phyloP scores from a whole-genome alignment of 2,797 vertebrate genomes.

The Cynopterus sphinx region DNA sequence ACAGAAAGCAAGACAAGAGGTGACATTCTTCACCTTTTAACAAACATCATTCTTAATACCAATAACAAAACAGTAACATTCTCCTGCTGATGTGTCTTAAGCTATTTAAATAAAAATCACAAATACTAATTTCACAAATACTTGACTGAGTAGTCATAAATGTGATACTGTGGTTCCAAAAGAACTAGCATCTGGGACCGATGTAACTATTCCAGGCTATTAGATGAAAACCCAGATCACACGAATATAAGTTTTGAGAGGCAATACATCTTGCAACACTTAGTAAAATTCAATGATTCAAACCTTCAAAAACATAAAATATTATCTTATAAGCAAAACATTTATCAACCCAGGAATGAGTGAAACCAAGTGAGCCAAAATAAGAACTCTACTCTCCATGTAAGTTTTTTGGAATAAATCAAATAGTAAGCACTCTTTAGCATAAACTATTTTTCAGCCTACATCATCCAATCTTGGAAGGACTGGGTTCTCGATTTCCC shows the following conservation, averaged over 20 bases:
- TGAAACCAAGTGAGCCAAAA: neutral
- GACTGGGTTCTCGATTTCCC: neutral
- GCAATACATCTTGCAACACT: constrained; percentile 23
- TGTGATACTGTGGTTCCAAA: neutral
- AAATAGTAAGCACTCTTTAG: neutral
- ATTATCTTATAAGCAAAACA: constrained; percentile 23
- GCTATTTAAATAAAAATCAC: neutral
- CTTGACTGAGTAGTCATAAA: neutral
- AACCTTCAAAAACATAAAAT: constrained; percentile 42
- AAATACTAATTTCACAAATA: neutral
- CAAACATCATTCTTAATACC: neutral
- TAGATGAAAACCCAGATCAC: neutral
- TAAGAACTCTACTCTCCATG: neutral
- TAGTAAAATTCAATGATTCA: neutral
- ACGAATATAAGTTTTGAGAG: neutral
- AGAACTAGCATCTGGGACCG: neutral
- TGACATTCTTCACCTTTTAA: neutral
- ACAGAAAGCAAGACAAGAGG: neutral
- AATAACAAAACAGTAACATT: neutral
- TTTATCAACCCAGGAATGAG: constrained; percentile 38
- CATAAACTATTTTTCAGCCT: neutral
- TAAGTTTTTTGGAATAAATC: neutral
- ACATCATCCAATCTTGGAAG: neutral
- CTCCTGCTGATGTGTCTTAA: neutral
- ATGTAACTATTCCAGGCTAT: neutral